Evolutionary conservation across 2,888 invertebrate genomes (phyloP), one percentile per base, ranked within the genome.

Genomic region (Sphinx pinastri): DNA sequence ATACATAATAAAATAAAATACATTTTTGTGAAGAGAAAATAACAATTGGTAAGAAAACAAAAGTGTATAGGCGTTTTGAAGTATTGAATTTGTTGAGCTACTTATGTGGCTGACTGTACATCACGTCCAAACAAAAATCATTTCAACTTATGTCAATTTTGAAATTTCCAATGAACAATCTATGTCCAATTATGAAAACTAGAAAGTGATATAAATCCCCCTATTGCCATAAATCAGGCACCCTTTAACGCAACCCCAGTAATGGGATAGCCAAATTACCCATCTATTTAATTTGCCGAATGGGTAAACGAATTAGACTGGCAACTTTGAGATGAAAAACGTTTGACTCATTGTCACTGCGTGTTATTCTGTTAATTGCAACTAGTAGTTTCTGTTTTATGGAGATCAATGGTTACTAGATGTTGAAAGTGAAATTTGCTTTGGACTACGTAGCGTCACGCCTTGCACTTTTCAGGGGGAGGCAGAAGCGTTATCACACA

Each of bases 251-350:
- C 81, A 80, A 81, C 83, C 81, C 84, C 84, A 84, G 88, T 91
- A 92, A 93, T 91, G 89, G 93, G 91, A 87, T 87, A 85, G 90
- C 88, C 86, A 91, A 92, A 93, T 92, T 92, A 92, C 91, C 92
- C 90, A 92, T 92, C 92, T 93, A 93, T 93, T 93, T 93, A 93
- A 93, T 93, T 93, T 92, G 88, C 88, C 90, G 89, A 90, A 92
- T 89, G 91, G 88, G 88, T 93, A 93, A 93, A 91, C 90, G 91
- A 91, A 93, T 93, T 91, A 92, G 89, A 86, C 89, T 90, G 89
- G 91, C 88, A 91, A 90, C 92, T 91, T 91, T 90, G 90, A 88
- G 89, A 89, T 84, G 88, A 90, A 92, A 92, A 92, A 85, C 88
- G 87, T 88, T 90, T 88, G 88, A 90, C 86, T 89, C 88, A 87